Evolutionary conservation across 64 coral and sea anemone genomes (phyloP).

Genomic region (Orbicella faveolata): DNA sequence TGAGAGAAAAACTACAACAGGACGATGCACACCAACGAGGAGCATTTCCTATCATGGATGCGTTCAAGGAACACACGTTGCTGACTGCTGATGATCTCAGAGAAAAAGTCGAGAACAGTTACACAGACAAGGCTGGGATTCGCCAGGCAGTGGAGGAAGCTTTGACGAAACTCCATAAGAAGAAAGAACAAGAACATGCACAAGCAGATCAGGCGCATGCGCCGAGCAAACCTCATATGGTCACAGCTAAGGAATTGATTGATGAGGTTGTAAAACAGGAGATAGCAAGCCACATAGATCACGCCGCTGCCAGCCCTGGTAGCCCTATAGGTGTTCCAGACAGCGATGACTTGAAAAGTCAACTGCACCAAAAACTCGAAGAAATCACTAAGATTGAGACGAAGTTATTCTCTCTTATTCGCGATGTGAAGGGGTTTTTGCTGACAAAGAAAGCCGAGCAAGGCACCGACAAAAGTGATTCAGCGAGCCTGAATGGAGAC

Average conservation of each 20-base stretch:
- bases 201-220: background rate
- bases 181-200: slow-evolving; percentile 4
- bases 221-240: background rate
- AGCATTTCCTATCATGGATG: slow-evolving; percentile 68
- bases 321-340: background rate
- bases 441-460: slow-evolving; percentile 40
- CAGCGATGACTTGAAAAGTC: slow-evolving; percentile 1
- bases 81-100: slow-evolving; percentile 47
- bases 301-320: background rate
- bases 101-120: slow-evolving; percentile 57
- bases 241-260: slow-evolving; percentile 57
- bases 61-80: slow-evolving; percentile 52
- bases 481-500: background rate
- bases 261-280: slow-evolving; percentile 64
- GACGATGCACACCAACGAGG: slow-evolving; percentile 24
- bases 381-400: slow-evolving; percentile 46
- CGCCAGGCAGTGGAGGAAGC: slow-evolving; percentile 37
- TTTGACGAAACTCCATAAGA: slow-evolving; percentile 59
- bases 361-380: slow-evolving; percentile 49
- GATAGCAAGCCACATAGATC: slow-evolving; percentile 33
- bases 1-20: slow-evolving; percentile 7
- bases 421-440: slow-evolving; percentile 54
- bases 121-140: slow-evolving; percentile 39
- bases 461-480: background rate
- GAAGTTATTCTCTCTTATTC: slow-evolving; percentile 31